Evolutionary conservation across 2,888 invertebrate species (phyloP), one percentile per base, ranked within the genome.

Genomic region (Cryptocephalus moraei): DNA sequence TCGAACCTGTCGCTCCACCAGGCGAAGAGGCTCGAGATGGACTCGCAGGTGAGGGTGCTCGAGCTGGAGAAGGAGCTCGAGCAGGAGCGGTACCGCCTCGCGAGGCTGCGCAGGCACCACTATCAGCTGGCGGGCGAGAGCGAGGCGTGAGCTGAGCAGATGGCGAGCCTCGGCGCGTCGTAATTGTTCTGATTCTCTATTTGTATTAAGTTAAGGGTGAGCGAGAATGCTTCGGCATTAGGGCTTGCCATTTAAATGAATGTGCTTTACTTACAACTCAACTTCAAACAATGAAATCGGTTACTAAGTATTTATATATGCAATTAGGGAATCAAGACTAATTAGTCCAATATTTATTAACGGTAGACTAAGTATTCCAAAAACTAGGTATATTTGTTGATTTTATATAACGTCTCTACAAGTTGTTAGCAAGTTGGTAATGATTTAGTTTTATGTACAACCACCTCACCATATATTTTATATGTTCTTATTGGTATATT

Each of bases 11-110:
- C 90, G 39, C 77, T 96, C 53, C 96, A 96, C 67, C 93, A 94
- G 68, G 91, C 95, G 1, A 95, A 99, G 65, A 82, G 90, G 34
- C 75, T 91, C 59, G 97, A 99, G 76, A 96, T 99, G 91, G 96
- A 99, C 71, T 86, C 92, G 56, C 95, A 95, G 73, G 93, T 96
- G 39, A 82, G 89, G 62, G 89, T 96, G 49, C 75, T 99, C 55
- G 93, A 96, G 73, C 74, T 96, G 57, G 96, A 99, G 69, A 86
- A 86, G 54, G 85, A 87, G 46, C 74, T 99, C 54, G 90, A 91
- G 65, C 86, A 85, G 55, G 95, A 97, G 73, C 78, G 97, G 52
- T 77, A 84, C 54, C 78, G 83, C 54, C 75, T 99, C 55, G 82
- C 92, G 31, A 86, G 91, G 49, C 77, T 99, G 49, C 78, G 97